Base-by-base conservation (phyloP, 2,888 invertebrate species). In the Drosophila tanythrix region DNA sequence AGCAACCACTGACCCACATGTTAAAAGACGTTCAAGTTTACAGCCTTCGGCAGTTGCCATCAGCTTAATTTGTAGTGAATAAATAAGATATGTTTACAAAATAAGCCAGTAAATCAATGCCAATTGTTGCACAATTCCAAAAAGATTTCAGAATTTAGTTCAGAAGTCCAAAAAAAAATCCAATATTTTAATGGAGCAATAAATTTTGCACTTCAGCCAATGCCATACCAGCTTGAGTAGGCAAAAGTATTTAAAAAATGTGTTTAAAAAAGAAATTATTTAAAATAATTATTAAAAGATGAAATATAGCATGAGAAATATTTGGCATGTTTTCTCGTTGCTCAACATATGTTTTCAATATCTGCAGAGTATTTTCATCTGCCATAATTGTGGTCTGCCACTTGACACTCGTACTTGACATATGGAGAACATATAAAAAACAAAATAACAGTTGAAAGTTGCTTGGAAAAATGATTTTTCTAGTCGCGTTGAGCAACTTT, bases 121-220 rank as follows among this genome's bases (percentile, higher is more conserved):
- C 88, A 88, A 88, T 73, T 82, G 58, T 87, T 87, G 81, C 87
- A 71, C 88, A 87, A 87, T 77, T 75, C 67, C 70, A 63, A 50
- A 52, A 53, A 51, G 48, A 55, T 69, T 63, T 75, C 61, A 40
- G 63, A 40, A 64, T 76, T 78, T 81, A 72, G 74, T 74, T 70
- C 70, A 82, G 74, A 71, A 57, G 21, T 65, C 43, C 43, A 31
- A 36, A 50, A 43, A 43, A 50, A 63, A 48, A 8, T 27, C n/a
- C 6, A 40, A 70, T 69, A 67, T 67, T 56, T 78, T 68, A 71
- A 70, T 76, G 64, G 40, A 65, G 53, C 67, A 59, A 86, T 85
- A 82, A 88, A 88, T 85, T 85, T 57, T 70, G 71, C 74, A 75
- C 74, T 84, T 79, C 74, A 50, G 69, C 69, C 75, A 82, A 58